Base-by-base conservation (phyloP, 2,113 vertebrate species). In the Pelmatolapia mariae region DNA sequence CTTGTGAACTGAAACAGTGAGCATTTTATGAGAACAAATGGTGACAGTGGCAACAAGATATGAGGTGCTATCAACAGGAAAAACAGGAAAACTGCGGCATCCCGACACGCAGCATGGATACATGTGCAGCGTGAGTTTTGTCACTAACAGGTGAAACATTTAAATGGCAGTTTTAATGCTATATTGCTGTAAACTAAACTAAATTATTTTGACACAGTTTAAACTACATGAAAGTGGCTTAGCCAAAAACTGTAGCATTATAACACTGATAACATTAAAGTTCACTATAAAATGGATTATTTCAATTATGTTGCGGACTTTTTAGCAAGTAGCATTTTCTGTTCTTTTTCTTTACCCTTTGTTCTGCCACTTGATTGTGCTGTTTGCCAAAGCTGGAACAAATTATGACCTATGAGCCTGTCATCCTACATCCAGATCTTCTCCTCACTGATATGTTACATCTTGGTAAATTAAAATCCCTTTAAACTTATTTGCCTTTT, bases 261-360 rank as follows among this genome's bases (percentile, higher is more conserved):
- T 22, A 68, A 3, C 38, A 7, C 13, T 1, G 5, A 16, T 26
- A 45, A 18, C 38, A 26, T 73, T 40, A 73, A 26, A 68, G 19
- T 68, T 40, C n/a, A 71, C 7, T 43, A 15, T 43, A 71, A 40
- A 71, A 43, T 1, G 0, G 36, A 71, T 43, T 71, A 0, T 68
- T 40, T 40, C 0, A 40, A 24, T 11, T 40, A 68, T 4, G 0
- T 40, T 13, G 7, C 0, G 0, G 0, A 22, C 7, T 22, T 8
- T 66, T 61, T 33, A 63, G 56, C 24, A 59, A 29, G 29, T 63
- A 63, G 59, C 18, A 4, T 63, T 63, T 63, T 36, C 59, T 36
- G 4, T 0, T 11, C 16, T 19, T 61, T 61, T 68, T 24, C 1
- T 24, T 68, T 7, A 68, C 19, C 18, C 7, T 22, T 22, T 13